Evolutionary conservation across 2,888 invertebrate genomes (phyloP), one percentile per base, ranked within the genome.

Genomic region (Myopa testacea): DNA sequence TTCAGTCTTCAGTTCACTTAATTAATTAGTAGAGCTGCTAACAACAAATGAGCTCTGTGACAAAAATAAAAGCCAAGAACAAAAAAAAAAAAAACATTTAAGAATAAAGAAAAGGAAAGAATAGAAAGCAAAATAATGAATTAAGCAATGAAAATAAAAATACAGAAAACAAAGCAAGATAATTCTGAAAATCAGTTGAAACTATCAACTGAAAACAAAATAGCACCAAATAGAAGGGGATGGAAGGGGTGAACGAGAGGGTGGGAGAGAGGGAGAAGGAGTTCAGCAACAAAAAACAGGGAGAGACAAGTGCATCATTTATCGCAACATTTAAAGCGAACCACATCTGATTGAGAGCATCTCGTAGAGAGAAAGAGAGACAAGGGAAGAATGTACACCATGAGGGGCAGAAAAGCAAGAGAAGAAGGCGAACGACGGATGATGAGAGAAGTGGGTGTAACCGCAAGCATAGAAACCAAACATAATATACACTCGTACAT

Each of bases 281-380:
- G 55, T 5, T 55, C 45, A 45, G 7, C 45, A 6, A 10, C 0
- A 55, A n/a, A 14, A n/a, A n/a, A 55, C 55, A 6, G 10, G 55
- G 10, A 3, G 3, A 1, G 1, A 16, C 16, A 55, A 55, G 55
- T n/a, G 10, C 26, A 76, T 63, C 52, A 63, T 62, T 50, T 62
- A 75, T 75, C 75, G 38, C 19, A 67, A 52, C 19, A 34, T 67
- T 67, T 38, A n/a, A 65, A 65, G 55, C 55, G n/a, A 55, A 55
- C 2, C 6, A 10, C n/a, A 72, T n/a, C 60, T 40, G 16, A n/a
- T 8, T 26, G 63, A 16, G 10, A 62, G 50, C 26, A 62, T 67
- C 16, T 12, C 37, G 67, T 34, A 63, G 34, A 19, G 26, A n/a
- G n/a, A 63, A 63, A 38, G 16, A 65, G 65, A 65, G 65, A 14